Base-by-base conservation (phyloP, 2,888 invertebrate species). In the Andrena camellia region DNA sequence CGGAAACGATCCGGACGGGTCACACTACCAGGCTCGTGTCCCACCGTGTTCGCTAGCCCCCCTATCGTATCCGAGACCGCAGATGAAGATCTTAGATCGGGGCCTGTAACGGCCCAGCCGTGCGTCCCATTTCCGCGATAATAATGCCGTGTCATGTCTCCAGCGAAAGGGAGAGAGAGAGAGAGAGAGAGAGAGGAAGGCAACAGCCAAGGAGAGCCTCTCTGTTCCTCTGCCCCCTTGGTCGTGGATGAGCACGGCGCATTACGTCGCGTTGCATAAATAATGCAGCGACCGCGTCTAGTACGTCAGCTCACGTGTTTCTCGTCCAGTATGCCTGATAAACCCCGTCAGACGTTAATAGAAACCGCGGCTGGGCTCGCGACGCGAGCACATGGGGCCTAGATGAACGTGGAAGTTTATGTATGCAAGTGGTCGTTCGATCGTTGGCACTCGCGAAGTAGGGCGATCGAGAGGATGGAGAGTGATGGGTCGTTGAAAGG, bases 91-190 rank as follows among this genome's bases (percentile, higher is more conserved):
- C 77, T 78, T 66, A 77, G 68, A 88, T 88, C 78, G 74, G 26
- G 62, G 73, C 52, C 68, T 42, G 52, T 68, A 74, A 71, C 73
- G 77, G 82, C 72, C 60, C 67, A 63, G 57, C 67, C 68, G 74
- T 76, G 78, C 68, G 80, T 88, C 63, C 77, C 63, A 83, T 85
- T 87, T 83, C 78, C 73, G 78, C 60, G 78, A 76, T 78, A 87
- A 86, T 88, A 87, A 86, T 69, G 75, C 73, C 67, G 71, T 64
- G 85, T 79, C 78, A 74, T 74, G 67, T 72, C 60, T 26, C 57
- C 8, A 50, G 60, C 23, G 62, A n/a, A 26, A 67, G 48, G 23
- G 3, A 29, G 57, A 33, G 33, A 35, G 20, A 20, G 35, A 31
- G 31, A n/a, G 13, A 7, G 42, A 33, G 76, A 52, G 29, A 62